Conservation (phyloP, 1,140 invertebrate species). For the Drosophila ficusphila region DNA sequence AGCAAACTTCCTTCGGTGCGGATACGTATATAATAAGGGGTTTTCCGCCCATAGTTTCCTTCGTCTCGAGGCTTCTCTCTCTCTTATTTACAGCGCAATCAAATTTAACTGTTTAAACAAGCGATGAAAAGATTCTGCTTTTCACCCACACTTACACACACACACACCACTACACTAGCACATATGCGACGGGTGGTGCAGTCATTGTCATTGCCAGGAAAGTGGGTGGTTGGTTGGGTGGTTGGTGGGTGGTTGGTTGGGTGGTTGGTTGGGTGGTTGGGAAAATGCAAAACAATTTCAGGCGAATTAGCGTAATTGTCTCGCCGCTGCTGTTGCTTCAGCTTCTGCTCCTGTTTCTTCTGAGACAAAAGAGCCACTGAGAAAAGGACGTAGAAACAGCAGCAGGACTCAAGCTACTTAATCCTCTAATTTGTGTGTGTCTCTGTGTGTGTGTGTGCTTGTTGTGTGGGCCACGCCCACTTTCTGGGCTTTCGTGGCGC, state of each 20-base stretch:
- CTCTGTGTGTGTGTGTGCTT: constrained; percentile 12
- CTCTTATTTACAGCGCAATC: constrained; percentile 70
- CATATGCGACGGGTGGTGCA: constrained; percentile 27
- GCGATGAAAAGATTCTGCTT: constrained; percentile 65
- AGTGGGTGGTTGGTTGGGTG: background rate
- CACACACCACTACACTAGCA: constrained; percentile 1
- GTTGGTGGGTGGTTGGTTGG: background rate
- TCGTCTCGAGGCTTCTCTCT: constrained; percentile 13
- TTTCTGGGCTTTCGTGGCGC: constrained; percentile 22
- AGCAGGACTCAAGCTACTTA: constrained; percentile 78
- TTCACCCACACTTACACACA: constrained; percentile 12
- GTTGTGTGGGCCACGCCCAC: constrained; percentile 50
- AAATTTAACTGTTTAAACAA: constrained; percentile 77
- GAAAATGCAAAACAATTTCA: constrained; percentile 53
- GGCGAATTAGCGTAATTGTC: constrained; percentile 78
- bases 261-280: background rate
- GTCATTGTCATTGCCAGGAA: constrained; percentile 41
- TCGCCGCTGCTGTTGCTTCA: constrained; percentile 68
- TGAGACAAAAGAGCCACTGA: constrained; percentile 32
- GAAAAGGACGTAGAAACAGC: constrained; percentile 2
- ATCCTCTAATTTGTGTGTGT: constrained; percentile 50
- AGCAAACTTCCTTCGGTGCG: constrained; percentile 32
- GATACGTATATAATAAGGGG: constrained; percentile 20
- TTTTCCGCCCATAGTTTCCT: constrained; percentile 23
- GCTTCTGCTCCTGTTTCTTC: constrained; percentile 27